Base-by-base conservation (phyloP, 1,140 invertebrate genomes). In the Megalonaias nervosa region DNA sequence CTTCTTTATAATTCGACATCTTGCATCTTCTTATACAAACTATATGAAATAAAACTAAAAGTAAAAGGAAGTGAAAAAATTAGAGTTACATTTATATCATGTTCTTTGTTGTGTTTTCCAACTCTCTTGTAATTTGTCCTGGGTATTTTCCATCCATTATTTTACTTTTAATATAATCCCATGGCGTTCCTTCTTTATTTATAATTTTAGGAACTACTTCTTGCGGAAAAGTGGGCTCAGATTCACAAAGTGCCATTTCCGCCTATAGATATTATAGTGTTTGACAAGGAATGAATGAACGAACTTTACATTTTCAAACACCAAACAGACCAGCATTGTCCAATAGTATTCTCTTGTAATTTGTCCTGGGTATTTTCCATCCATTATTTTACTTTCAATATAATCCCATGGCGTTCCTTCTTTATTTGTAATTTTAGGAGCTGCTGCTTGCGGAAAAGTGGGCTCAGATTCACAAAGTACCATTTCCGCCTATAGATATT, bases 271-370 rank as follows among this genome's bases (percentile, higher is more conserved):
- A 83, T 89, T 5, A 79, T 82, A 9, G 90, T 89, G 23, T 83
- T 87, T 79, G 82, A 90, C 31, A 82, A 88, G 55, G 85, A 91
- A 68, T 89, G 91, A 17, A 82, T 91, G 64, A 89, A 89, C 80
- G 92, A 92, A 82, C 83, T 89, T 65, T 92, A 92, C 75, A 88
- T 92, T 16, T 92, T 92, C 81, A 88, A 89, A 75, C 86, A 92
- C 76, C 88, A 89, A 2, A 85, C 78, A 16, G 90, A 92, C 67
- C 87, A 87, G 15, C 82, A 89, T 74, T 92, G 91, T 79, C 92
- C 92, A 3, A 82, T 92, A 13, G 89, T 92, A 15, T 2, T 31
- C n/a, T 48, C 38, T 48, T 48, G 6, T 48, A 4, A 48, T 48
- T 48, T 48, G 38, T 48, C 38, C 9, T 48, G 38, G 38, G 0